These are phyloP conservation scores for Nasonia giraulti DNA, from an alignment of 1,140 invertebrate genomes.

Conservation along the genomic window DNA sequence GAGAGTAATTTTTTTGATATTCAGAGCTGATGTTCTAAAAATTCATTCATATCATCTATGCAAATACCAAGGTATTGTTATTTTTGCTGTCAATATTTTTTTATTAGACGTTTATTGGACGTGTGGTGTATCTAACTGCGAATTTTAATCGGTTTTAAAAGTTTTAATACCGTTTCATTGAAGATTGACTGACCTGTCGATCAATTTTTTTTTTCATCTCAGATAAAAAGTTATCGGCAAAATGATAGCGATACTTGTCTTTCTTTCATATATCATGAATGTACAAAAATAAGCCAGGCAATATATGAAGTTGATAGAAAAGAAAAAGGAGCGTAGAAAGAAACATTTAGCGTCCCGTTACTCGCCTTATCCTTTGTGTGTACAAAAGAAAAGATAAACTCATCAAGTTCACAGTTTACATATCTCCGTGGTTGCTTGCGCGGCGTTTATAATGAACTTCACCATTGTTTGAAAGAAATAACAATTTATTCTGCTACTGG, in stretches of 20 bases:
- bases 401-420: slow-evolving; percentile 37
- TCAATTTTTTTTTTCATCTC: neutral
- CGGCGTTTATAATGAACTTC: slow-evolving; percentile 31
- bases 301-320: slow-evolving; percentile 14
- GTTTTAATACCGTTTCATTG: neutral
- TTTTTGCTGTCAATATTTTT: neutral
- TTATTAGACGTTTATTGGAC: slow-evolving; percentile 4
- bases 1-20: neutral
- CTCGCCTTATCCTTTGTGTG: slow-evolving; percentile 34
- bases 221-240: slow-evolving; percentile 7
- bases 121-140: neutral
- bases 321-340: slow-evolving; percentile 2
- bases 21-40: neutral
- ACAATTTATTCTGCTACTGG: slow-evolving; percentile 26
- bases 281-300: slow-evolving; percentile 31
- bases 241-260: slow-evolving; percentile 6
- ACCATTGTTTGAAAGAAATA: slow-evolving; percentile 27
- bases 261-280: slow-evolving; percentile 23
- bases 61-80: neutral
- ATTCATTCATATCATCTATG: slow-evolving; percentile 28
- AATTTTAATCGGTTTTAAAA: neutral
- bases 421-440: slow-evolving; percentile 38
- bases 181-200: neutral
- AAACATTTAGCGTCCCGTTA: slow-evolving; percentile 26
- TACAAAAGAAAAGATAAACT: slow-evolving; percentile 42